A percentile compares a stretch with the other conserved stretches of the same genome.
Conservation (phyloP, 2,888 invertebrate genomes). For the Nemotelus pantherinus region DNA sequence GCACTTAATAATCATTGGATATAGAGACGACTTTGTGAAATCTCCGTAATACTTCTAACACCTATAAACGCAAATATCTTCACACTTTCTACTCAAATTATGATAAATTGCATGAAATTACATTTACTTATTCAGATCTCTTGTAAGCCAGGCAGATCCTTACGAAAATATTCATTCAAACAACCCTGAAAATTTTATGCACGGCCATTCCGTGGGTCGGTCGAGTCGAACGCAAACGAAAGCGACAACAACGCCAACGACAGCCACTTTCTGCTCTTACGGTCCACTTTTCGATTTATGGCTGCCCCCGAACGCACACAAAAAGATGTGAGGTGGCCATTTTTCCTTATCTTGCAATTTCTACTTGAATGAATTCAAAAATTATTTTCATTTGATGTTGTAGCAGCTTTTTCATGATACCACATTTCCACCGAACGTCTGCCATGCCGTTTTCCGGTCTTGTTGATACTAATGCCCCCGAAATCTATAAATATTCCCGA, state of each 20-base stretch:
- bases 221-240: not conserved
- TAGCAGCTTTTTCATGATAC: conserved; percentile 30
- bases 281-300: conserved; percentile 31
- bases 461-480: conserved; percentile 5
- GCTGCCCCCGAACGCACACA: not conserved
- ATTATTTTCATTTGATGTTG: conserved; percentile 42
- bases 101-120: too few relatives aligned
- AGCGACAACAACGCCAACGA: not conserved
- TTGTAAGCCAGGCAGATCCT: too few relatives aligned
- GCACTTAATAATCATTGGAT: too few relatives aligned
- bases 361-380: conserved; percentile 41
- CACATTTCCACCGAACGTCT: conserved; percentile 30
- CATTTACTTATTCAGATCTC: too few relatives aligned
- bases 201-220: conserved; percentile 13
- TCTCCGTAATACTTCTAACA: too few relatives aligned
- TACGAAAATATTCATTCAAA: conserved; percentile 3
- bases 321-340: conserved; percentile 5
- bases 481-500: conserved; percentile 21
- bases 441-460: conserved; percentile 29
- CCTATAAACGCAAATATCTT: too few relatives aligned
- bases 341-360: conserved; percentile 36
- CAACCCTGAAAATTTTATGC: conserved; percentile 25
- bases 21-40: too few relatives aligned
- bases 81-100: too few relatives aligned
- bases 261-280: not conserved